A percentile compares a stretch with the other conserved stretches of the same genome.
These are phyloP conservation scores for Cairina moschata DNA, from an alignment of 2,113 vertebrate species.

Conservation along the genomic window DNA sequence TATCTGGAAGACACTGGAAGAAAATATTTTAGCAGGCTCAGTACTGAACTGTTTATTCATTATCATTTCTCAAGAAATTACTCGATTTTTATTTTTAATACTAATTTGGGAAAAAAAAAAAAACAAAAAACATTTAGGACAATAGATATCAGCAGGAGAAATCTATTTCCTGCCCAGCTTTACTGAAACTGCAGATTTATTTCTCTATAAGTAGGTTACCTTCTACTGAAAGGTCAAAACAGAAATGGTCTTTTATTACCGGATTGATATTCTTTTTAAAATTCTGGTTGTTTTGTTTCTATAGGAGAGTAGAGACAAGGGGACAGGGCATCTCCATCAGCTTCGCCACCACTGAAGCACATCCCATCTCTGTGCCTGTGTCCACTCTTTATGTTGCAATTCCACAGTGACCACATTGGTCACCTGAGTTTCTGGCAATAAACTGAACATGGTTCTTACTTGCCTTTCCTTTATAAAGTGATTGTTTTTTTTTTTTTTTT, in stretches of 20 bases:
- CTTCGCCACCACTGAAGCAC: accelerated
- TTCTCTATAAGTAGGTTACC: background rate
- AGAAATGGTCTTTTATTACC: background rate
- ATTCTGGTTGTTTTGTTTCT: background rate
- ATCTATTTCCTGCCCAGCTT: background rate
- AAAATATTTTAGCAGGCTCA: background rate
- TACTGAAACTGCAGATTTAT: background rate
- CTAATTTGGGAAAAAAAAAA: background rate
- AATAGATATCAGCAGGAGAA: background rate
- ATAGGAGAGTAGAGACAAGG: background rate
- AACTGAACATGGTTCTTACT: background rate
- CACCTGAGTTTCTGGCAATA: background rate
- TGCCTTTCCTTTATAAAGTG: background rate
- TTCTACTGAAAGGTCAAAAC: background rate
- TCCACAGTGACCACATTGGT: accelerated
- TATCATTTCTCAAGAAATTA: background rate
- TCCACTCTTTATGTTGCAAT: background rate
- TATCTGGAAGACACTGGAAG: background rate
- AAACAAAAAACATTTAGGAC: background rate
- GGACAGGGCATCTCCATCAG: background rate
- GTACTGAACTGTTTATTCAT: background rate
- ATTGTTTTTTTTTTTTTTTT: background rate
- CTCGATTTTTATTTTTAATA: background rate
- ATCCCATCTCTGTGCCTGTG: background rate
- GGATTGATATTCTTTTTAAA: background rate